Evolutionary conservation across 2,888 invertebrate genomes (phyloP).

Genomic region (Lysandra coridon): DNA sequence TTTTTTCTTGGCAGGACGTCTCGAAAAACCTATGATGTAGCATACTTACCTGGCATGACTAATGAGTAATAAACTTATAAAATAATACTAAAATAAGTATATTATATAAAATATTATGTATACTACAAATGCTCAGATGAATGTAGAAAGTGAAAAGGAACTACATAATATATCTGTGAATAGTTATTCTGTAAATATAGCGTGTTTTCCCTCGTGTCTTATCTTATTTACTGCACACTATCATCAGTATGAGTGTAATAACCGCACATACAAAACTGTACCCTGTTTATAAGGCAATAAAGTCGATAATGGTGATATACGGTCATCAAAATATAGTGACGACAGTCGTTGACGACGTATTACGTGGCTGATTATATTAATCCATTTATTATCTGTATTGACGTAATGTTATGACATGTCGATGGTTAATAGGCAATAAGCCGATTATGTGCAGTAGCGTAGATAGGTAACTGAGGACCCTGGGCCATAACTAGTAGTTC

Average conservation of each 20-base stretch:
- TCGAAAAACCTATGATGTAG: too few relatives aligned
- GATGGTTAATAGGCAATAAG: constrained; percentile 44
- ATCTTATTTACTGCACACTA: constrained; percentile 16
- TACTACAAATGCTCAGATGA: background rate
- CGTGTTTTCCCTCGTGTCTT: background rate
- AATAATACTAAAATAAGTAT: too few relatives aligned
- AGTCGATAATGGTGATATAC: constrained; percentile 9
- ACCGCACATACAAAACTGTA: background rate
- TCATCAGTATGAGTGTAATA: background rate
- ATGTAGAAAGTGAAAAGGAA: background rate
- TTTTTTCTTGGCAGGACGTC: too few relatives aligned
- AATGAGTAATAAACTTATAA: background rate
- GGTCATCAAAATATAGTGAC: constrained; percentile 33
- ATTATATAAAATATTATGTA: background rate
- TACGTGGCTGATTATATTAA: constrained; percentile 36
- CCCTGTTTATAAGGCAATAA: background rate
- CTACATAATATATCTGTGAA: background rate
- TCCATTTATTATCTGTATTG: constrained; percentile 42
- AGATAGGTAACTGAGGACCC: background rate
- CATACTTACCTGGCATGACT: too few relatives aligned
- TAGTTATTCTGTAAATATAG: background rate
- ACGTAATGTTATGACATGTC: constrained; percentile 42
- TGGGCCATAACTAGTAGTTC: background rate
- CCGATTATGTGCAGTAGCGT: constrained; percentile 38
- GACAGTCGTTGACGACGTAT: constrained; percentile 32